A percentile compares a stretch with the other conserved stretches of the same genome.
phyloP scores from a whole-genome alignment of 2,113 vertebrate genomes.

The Phainopepla nitens region DNA sequence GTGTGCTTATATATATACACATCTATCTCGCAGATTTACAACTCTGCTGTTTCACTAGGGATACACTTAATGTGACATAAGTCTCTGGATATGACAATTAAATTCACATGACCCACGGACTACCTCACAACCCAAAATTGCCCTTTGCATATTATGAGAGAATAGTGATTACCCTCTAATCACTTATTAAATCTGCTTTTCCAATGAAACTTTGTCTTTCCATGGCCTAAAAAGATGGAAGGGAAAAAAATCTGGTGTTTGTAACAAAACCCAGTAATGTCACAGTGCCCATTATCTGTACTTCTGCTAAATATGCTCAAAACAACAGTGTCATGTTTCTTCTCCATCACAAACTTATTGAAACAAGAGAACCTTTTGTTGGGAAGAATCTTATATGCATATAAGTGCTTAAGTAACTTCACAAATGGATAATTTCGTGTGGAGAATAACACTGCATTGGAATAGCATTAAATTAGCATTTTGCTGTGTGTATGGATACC shows the following conservation, averaged over 20 bases:
- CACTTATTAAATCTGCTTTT: conserved; percentile 44
- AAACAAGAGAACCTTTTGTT: neutral
- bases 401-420: neutral
- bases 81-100: conserved; percentile 63
- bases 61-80: conserved; percentile 61
- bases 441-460: neutral
- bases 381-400: neutral
- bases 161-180: conserved; percentile 33
- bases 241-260: neutral
- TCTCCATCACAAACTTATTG: neutral
- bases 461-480: neutral
- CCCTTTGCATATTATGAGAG: conserved; percentile 42
- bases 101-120: conserved; percentile 57
- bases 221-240: neutral
- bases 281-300: neutral
- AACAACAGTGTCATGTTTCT: neutral
- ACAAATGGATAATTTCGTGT: neutral
- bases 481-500: neutral
- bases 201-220: neutral
- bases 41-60: conserved; percentile 44
- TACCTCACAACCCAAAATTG: conserved; percentile 57
- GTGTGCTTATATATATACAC: neutral
- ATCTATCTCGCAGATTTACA: conserved; percentile 46
- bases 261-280: neutral
- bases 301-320: neutral